Conservation (phyloP, 2,113 vertebrate genomes). For the Pelodiscus sinensis region DNA sequence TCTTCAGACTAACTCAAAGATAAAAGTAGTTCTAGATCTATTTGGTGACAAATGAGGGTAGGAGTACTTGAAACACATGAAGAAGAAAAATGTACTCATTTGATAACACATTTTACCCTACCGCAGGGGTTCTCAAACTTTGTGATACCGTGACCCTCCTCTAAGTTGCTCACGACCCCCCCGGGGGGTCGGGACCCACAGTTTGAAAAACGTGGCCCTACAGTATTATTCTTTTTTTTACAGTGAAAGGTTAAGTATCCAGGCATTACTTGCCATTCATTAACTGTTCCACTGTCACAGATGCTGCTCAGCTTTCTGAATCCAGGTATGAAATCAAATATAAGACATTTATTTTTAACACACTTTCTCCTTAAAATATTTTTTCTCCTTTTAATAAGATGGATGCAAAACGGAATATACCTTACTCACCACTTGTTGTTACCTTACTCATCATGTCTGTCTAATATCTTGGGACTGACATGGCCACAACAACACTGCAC, state of each 20-base stretch:
- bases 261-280: not conserved
- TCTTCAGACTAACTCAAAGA: not conserved
- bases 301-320: fast-evolving
- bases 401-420: not conserved
- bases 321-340: not conserved
- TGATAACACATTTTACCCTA: not conserved
- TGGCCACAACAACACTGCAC: not conserved
- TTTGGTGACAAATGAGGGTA: not conserved
- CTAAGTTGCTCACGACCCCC: too few species aligned
- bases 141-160: too few species aligned
- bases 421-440: not conserved
- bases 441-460: not conserved
- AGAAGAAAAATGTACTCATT: not conserved
- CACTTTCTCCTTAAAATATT: not conserved
- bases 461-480: not conserved
- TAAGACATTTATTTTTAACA: not conserved
- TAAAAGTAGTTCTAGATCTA: not conserved
- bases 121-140: too few species aligned
- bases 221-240: not conserved
- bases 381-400: not conserved
- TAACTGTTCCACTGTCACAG: fast-evolving
- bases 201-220: too few species aligned
- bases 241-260: not conserved
- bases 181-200: too few species aligned
- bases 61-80: not conserved